Percentiles rank a stretch among this genome's conserved stretches.
Evolutionary conservation across 2,888 invertebrate genomes (phyloP).

Genomic region (Dichetophora obliterata): DNA sequence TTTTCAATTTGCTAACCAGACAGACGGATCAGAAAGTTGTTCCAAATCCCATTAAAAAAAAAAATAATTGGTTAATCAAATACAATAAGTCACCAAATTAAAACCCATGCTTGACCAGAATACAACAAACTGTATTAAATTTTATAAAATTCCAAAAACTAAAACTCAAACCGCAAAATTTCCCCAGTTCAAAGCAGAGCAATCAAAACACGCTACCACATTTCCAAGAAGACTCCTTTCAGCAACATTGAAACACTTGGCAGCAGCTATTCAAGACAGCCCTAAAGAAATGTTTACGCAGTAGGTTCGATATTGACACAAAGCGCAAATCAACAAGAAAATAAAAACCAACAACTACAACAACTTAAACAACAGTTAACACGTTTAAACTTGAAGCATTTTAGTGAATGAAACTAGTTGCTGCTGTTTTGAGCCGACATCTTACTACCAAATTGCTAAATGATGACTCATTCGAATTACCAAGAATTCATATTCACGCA

Average conservation of each 20-base stretch:
- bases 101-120: too few relatives aligned
- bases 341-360: constrained; percentile 20
- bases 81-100: too few relatives aligned
- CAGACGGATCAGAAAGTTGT: too few relatives aligned
- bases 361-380: not conserved
- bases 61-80: too few relatives aligned
- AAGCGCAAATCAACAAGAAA: not conserved
- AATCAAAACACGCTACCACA: too few relatives aligned
- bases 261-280: not conserved
- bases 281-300: not conserved
- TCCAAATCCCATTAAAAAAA: too few relatives aligned
- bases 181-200: too few relatives aligned
- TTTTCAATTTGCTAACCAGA: too few relatives aligned
- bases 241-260: not conserved
- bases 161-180: too few relatives aligned
- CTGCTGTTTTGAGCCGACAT: not conserved
- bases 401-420: constrained; percentile 36
- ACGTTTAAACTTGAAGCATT: constrained; percentile 29
- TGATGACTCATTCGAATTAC: constrained; percentile 45
- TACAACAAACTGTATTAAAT: too few relatives aligned
- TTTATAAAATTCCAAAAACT: too few relatives aligned
- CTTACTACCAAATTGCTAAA: constrained; percentile 18
- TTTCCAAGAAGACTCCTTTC: too few relatives aligned
- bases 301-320: not conserved
- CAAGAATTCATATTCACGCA: constrained; percentile 41